Evolutionary conservation across 1,140 invertebrate species (phyloP).

Genomic region (Hormaphis cornu): DNA sequence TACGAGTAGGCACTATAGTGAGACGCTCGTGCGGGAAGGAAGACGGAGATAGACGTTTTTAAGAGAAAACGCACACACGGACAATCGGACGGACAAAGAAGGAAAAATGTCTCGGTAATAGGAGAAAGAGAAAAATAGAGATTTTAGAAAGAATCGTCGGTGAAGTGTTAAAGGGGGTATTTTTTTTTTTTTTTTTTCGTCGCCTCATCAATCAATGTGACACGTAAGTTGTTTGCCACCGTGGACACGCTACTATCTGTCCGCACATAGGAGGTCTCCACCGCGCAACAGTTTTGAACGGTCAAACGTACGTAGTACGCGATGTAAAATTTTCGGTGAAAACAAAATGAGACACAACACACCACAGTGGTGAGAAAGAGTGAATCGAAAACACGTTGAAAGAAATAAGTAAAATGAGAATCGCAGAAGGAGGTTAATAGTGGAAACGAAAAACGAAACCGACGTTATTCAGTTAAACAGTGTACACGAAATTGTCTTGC

Average conservation of each 20-base stretch:
- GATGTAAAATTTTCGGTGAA: not conserved
- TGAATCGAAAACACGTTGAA: no score
- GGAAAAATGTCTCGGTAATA: no score
- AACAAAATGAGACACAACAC: not conserved
- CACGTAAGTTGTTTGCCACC: not conserved
- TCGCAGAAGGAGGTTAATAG: no score
- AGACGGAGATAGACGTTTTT: not conserved
- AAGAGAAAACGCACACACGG: not conserved
- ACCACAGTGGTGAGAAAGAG: no score
- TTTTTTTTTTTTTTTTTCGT: not conserved
- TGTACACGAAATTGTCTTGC: no score
- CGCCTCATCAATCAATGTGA: conserved; percentile 25
- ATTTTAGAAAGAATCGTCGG: no score
- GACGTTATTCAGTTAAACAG: no score
- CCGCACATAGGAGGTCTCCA: no score
- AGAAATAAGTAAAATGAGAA: no score
- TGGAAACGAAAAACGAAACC: no score
- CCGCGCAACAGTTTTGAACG: conserved; percentile 17
- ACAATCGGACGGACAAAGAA: not conserved
- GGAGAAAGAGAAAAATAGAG: no score
- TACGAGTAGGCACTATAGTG: not conserved
- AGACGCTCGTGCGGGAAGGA: not conserved
- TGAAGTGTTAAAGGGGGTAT: no score
- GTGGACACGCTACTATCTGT: not conserved
- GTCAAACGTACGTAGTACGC: not conserved